Evolutionary conservation across 2,113 vertebrate species (phyloP), one percentile per base, ranked within the genome.

Genomic region (Equus quagga): DNA sequence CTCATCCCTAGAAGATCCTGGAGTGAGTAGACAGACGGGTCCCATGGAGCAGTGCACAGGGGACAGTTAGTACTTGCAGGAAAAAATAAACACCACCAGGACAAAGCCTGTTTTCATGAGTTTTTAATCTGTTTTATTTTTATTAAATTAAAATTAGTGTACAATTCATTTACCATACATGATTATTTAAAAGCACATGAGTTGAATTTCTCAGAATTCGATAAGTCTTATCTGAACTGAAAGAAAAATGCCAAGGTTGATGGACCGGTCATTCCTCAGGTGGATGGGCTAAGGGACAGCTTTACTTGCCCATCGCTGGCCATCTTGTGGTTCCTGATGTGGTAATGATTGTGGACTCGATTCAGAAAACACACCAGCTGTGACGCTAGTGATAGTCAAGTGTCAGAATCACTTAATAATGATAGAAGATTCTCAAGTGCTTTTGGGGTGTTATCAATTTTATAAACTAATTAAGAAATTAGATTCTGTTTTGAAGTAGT

Each of bases 251-350:
- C 58, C 23, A 21, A 14, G 15, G 23, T 31, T 31, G 33, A 8
- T 41, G 23, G 19, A n/a, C 33, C 56, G 26, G 23, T 44, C 56
- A 2, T 58, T 24, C 14, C 44, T 33, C n/a, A 21, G 5, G 46
- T 21, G 24, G 54, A 3, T 19, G 33, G 2, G 1, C 49, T 18
- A 2, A 6, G 17, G 36, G 49, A 1, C 10, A 15, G 24, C 1
- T 8, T 18, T 23, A 49, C 33, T 84, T 73, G 36, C 46, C 41
- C 56, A 18, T 8, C 2, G 1, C 76, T 33, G 6, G 28, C 14
- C 4, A 0, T 21, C 14, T 7, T 3, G 0, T 31, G 41, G 12
- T 21, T 28, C 6, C 60, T 56, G 54, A 6, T 8, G 0, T 8
- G 9, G 31, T 10, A 0, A 31, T 17, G 8, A 4, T 10, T 19